These are phyloP conservation scores for Idaea aversata DNA, from an alignment of 2,888 invertebrate genomes.

Conservation along the genomic window DNA sequence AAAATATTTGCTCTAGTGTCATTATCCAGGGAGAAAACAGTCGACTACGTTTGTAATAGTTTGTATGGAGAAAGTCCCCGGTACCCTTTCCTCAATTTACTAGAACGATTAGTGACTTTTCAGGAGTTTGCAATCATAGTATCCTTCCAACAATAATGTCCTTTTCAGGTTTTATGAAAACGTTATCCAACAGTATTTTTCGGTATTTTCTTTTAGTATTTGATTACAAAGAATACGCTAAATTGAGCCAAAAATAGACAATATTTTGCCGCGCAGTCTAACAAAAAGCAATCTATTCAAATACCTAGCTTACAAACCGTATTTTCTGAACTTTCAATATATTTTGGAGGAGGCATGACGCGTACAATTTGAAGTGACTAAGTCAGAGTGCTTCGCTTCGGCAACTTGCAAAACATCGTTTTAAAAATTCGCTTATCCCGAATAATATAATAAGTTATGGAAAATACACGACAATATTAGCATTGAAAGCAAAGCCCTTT, in stretches of 20 bases:
- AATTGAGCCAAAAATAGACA: background rate
- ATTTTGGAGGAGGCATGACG: conserved; percentile 12
- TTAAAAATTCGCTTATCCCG: conserved; percentile 23
- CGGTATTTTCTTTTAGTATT: background rate
- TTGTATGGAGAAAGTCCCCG: no score
- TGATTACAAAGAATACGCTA: background rate
- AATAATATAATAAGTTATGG: conserved; percentile 31
- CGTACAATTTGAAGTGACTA: conserved; percentile 20
- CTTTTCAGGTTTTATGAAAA: background rate
- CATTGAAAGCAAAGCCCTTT: conserved; percentile 42
- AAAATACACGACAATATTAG: conserved; percentile 43
- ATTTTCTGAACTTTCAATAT: conserved; percentile 1
- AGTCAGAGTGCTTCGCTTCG: conserved; percentile 13
- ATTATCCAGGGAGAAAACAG: no score
- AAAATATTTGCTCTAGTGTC: no score
- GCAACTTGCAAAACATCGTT: conserved; percentile 14
- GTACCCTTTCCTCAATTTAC: no score
- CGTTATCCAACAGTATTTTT: background rate
- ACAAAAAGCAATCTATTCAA: background rate
- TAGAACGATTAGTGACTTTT: no score
- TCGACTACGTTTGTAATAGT: no score
- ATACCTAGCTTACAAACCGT: background rate
- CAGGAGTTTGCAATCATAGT: no score
- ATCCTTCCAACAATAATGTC: no score
- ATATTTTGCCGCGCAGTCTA: background rate